phyloP scores from a whole-genome alignment of 2,888 invertebrate species.

The Torymus texanus region DNA sequence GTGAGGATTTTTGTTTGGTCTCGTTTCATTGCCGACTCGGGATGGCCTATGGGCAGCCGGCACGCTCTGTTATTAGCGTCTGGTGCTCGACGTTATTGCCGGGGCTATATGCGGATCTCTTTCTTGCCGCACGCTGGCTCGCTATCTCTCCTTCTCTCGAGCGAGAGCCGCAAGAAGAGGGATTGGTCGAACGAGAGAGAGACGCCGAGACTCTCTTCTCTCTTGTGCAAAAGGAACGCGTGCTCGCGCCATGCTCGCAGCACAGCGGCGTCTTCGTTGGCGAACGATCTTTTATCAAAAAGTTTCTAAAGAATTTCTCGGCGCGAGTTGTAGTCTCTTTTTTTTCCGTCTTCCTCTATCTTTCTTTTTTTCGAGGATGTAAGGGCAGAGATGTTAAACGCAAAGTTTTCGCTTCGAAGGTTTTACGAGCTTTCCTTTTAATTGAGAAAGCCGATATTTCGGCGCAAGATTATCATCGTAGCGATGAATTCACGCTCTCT shows the following conservation, averaged over 20 bases:
- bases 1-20: conserved; percentile 73
- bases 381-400: conserved; percentile 30
- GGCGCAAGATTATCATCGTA: too few species aligned
- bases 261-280: conserved; percentile 28
- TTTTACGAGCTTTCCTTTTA: conserved; percentile 36
- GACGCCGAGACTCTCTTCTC: conserved; percentile 29
- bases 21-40: conserved; percentile 71
- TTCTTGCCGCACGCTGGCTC: conserved; percentile 45
- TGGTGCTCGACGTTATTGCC: conserved; percentile 75
- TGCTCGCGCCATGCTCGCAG: conserved; percentile 33
- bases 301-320: conserved; percentile 45
- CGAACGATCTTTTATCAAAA: conserved; percentile 49
- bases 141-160: conserved; percentile 59
- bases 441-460: conserved; percentile 31
- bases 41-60: conserved; percentile 75
- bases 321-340: neutral
- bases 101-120: conserved; percentile 68
- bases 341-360: conserved; percentile 8
- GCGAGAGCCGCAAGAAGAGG: conserved; percentile 50
- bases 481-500: too few species aligned
- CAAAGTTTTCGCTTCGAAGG: conserved; percentile 27
- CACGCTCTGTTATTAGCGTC: conserved; percentile 76
- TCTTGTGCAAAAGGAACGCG: conserved; percentile 42
- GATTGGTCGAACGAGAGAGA: conserved; percentile 54
- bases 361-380: conserved; percentile 2